Conservation (phyloP, 2,797 vertebrate species). For the Podargus strigoides region DNA sequence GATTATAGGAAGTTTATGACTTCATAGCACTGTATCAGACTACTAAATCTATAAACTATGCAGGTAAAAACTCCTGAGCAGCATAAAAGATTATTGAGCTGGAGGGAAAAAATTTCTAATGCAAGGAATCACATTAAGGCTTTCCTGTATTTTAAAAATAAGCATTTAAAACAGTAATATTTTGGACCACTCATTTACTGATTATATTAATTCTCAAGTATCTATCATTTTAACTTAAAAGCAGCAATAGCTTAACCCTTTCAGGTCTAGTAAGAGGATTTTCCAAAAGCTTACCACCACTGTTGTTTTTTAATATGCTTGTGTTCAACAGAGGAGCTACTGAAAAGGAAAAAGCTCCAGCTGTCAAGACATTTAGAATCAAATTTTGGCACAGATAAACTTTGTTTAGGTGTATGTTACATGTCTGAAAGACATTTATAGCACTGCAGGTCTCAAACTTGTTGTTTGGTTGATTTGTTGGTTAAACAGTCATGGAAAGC, state of each 20-base stretch:
- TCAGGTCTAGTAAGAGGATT: not conserved
- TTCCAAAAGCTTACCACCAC: not conserved
- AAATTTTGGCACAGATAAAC: not conserved
- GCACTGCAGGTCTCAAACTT: not conserved
- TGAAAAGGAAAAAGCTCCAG: not conserved
- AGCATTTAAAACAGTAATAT: not conserved
- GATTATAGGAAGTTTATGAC: not conserved
- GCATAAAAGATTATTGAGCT: not conserved
- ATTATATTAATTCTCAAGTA: not conserved
- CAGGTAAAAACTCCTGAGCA: not conserved
- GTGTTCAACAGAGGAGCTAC: not conserved
- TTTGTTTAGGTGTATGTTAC: not conserved
- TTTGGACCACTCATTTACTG: not conserved
- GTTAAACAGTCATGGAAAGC: not conserved
- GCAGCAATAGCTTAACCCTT: not conserved
- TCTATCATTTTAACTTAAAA: not conserved
- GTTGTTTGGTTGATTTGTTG: not conserved
- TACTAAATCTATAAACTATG: not conserved
- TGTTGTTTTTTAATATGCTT: not conserved
- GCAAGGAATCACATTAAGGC: not conserved
- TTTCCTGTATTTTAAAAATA: not conserved
- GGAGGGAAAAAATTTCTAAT: not conserved
- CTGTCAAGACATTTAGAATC: not conserved
- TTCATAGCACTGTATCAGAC: not conserved
- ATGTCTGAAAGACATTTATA: not conserved